A percentile compares a stretch with the other conserved stretches of the same genome.
These are phyloP conservation scores for Embiotoca jacksoni DNA, from an alignment of 2,113 vertebrate species.

Conservation along the genomic window DNA sequence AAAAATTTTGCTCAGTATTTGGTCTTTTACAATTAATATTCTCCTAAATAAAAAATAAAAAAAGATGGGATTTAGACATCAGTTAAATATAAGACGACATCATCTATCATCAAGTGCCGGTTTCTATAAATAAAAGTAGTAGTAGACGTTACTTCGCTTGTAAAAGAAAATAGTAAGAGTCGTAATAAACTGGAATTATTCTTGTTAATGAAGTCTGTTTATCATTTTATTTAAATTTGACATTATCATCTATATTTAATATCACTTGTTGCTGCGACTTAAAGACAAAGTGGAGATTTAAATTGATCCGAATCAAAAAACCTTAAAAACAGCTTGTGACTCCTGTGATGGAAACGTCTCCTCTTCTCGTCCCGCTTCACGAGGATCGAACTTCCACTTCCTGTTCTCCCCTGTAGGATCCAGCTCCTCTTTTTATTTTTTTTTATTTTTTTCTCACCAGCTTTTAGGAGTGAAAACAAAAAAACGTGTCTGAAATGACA, in stretches of 20 bases:
- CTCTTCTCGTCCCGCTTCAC: conserved; percentile 22
- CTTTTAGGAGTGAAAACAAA: conserved; percentile 10
- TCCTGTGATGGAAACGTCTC: not conserved
- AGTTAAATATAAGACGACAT: no score
- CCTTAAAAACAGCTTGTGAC: not conserved
- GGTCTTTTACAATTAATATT: no score
- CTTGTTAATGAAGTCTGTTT: not conserved
- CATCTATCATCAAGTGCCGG: not conserved
- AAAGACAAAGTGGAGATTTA: no score
- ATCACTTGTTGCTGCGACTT: no score
- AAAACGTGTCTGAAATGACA: conserved; percentile 22
- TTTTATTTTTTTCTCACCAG: not conserved
- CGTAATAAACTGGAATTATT: not conserved
- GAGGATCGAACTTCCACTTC: conserved; percentile 10
- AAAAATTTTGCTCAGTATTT: no score
- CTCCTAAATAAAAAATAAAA: no score
- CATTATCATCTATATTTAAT: no score
- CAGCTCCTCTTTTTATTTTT: conserved; percentile 49
- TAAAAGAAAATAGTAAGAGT: not conserved
- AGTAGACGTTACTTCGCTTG: no score
- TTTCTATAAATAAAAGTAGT: not conserved
- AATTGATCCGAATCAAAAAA: no score
- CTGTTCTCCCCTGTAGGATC: conserved; percentile 58
- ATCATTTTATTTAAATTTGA: no score
- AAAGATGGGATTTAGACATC: no score